A percentile compares a stretch with the other conserved stretches of the same genome.
These are phyloP conservation scores for Lissonota sp. DNA, from an alignment of 2,888 invertebrate genomes.

Conservation along the genomic window DNA sequence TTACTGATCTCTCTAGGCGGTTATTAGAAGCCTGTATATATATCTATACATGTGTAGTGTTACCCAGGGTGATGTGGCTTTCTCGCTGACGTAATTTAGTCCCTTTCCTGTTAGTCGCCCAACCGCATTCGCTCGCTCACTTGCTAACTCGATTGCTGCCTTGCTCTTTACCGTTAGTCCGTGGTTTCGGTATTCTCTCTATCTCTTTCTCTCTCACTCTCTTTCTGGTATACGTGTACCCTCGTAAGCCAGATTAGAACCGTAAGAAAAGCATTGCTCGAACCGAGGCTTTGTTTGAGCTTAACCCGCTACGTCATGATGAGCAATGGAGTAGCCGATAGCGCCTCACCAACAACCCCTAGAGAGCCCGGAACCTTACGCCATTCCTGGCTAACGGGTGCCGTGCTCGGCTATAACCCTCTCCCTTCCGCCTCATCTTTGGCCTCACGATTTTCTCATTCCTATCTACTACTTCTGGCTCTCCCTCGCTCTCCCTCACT, in stretches of 20 bases:
- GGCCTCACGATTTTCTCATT: slow-evolving; percentile 43
- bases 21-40: slow-evolving; percentile 67
- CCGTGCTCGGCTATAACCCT: slow-evolving; percentile 22
- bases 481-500: slow-evolving; percentile 32
- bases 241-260: slow-evolving; percentile 77
- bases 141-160: slow-evolving; percentile 36
- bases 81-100: slow-evolving; percentile 71
- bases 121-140: slow-evolving; percentile 36
- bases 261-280: slow-evolving; percentile 77
- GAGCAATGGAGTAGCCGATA: slow-evolving; percentile 79
- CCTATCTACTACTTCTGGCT: slow-evolving; percentile 1
- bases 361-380: slow-evolving; percentile 68
- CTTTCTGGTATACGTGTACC: neutral
- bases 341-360: slow-evolving; percentile 74
- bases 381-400: slow-evolving; percentile 25
- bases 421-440: slow-evolving; percentile 49
- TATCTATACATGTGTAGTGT: slow-evolving; percentile 59
- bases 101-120: slow-evolving; percentile 51
- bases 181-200: slow-evolving; percentile 36
- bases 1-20: slow-evolving; percentile 57
- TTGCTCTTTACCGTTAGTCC: slow-evolving; percentile 27
- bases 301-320: slow-evolving; percentile 74
- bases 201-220: too few species aligned
- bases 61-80: slow-evolving; percentile 65
- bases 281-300: slow-evolving; percentile 76